Evolutionary conservation across 2,888 invertebrate species (phyloP).

Genomic region (Lasiommata megera): DNA sequence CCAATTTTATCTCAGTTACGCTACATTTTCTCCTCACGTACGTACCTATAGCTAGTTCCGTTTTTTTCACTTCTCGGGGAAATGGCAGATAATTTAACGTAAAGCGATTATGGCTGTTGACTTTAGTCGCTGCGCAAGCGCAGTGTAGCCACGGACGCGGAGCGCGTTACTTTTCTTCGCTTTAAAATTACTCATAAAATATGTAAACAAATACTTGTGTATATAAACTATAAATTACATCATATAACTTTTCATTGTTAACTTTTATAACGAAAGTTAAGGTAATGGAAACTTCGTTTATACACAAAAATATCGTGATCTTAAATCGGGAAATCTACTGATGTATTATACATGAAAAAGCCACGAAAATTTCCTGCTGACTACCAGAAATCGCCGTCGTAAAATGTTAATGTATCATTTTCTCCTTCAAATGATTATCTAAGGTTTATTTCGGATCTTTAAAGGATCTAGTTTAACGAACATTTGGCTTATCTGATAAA

Average conservation of each 20-base stretch:
- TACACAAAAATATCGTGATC: not conserved
- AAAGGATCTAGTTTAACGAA: not conserved
- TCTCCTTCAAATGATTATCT: slow-evolving; percentile 20
- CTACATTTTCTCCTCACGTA: slow-evolving; percentile 60
- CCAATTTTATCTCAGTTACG: slow-evolving; percentile 63
- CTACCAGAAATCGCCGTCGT: slow-evolving; percentile 37
- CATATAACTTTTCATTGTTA: slow-evolving; percentile 52
- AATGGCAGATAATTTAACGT: slow-evolving; percentile 70
- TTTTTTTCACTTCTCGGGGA: slow-evolving; percentile 70
- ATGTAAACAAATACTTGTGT: slow-evolving; percentile 23
- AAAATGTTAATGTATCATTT: slow-evolving; percentile 14
- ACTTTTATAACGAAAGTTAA: slow-evolving; percentile 69
- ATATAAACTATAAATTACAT: not conserved
- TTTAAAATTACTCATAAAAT: slow-evolving; percentile 9
- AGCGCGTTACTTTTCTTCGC: slow-evolving; percentile 51
- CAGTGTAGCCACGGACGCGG: slow-evolving; percentile 55
- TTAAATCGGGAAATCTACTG: slow-evolving; percentile 1
- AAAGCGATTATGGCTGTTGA: slow-evolving; percentile 55
- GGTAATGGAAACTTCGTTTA: slow-evolving; percentile 47
- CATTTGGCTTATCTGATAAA: not conserved
- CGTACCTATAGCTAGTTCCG: slow-evolving; percentile 49
- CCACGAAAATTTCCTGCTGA: slow-evolving; percentile 52
- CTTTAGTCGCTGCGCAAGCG: slow-evolving; percentile 43
- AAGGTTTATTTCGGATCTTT: slow-evolving; percentile 1
- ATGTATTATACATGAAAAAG: slow-evolving; percentile 39